Evolutionary conservation across 2,888 invertebrate genomes (phyloP), one percentile per base, ranked within the genome.

Genomic region (Ferdinandea cuprea): DNA sequence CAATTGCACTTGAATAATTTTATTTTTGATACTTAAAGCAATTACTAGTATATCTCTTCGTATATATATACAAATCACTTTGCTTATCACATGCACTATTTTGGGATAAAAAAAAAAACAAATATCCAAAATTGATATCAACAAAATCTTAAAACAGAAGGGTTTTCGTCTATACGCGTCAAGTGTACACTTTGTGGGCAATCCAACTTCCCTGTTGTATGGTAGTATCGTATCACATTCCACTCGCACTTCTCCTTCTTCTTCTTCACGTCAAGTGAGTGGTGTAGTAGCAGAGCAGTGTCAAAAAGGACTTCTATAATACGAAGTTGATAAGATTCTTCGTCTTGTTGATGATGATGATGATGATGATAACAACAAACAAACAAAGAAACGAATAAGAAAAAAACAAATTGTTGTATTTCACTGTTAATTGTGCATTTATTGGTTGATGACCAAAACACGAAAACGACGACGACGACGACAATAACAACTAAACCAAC

Each of bases 131-230:
- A 76, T 40, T 50, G 15, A 28, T 59, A 68, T 28, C 52, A 44
- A 54, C 61, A 71, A 44, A 58, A n/a, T 66, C 40, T 54, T 17
- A 65, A 56, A 15, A 61, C 25, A 54, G 13, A 79, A 61, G 54
- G 61, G 59, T 54, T 68, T 59, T 59, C 78, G 59, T 69, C 46
- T 71, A 40, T 61, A 44, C 54, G 78, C 65, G 78, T 79, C 58
- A 77, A 81, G 77, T 59, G 59, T 69, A 50, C 63, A 76, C 80
- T 76, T 76, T 30, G 68, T 68, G 61, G 78, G 37, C 72, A 72
- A 73, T 79, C 44, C 74, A 54, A 48, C 50, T 74, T 74, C 56
- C 21, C n/a, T 54, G 44, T 54, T 54, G 30, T 63, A 19, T 5
- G 17, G 42, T 52, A 46, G 30, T 63, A 19, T 5, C 17, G 42